Evolutionary conservation across 1,140 invertebrate species (phyloP), one percentile per base, ranked within the genome.

Genomic region (Belonocnema kinseyi): DNA sequence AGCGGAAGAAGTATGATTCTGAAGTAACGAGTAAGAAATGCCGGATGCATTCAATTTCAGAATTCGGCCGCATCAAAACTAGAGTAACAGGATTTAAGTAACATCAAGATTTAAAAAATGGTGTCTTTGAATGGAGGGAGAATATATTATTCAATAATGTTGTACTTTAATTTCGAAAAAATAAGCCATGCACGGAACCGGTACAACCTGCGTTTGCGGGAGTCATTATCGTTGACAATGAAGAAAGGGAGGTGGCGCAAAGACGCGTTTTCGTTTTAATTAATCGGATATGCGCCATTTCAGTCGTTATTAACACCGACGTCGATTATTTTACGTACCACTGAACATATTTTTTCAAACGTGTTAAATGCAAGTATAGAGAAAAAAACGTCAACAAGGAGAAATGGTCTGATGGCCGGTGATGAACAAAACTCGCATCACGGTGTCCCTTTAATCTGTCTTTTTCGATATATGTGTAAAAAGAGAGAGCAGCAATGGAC

Each of bases 341-440:
- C 76, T 86, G 86, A 80, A 79, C 88, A 88, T 89, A 89, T 89
- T 89, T 90, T 89, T 89, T 89, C 87, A 83, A 87, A 87, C 88
- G 87, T 78, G 66, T 88, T 82, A 89, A 90, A 88, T 86, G 82
- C 83, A 83, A 82, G 76, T 77, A 77, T 66, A 81, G 80, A 82
- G 83, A 82, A 87, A 88, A 88, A 78, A 75, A 66, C 40, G 61
- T 66, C 61, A 66, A 66, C 78, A 76, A 77, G 71, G 73, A 73
- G 85, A 82, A 80, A 82, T 82, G 82, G 84, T 85, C 85, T 79
- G 85, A 79, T 87, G 86, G 87, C 83, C 86, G 88, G 89, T 89
- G 89, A 89, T 86, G 87, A 86, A 86, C 88, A 86, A 86, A 89
- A 88, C 84, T 86, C 85, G 84, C 82, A 85, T 88, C 84, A 83